Evolutionary conservation across 2,888 invertebrate species (phyloP), one percentile per base, ranked within the genome.

Genomic region (Watsonalla cultraria): DNA sequence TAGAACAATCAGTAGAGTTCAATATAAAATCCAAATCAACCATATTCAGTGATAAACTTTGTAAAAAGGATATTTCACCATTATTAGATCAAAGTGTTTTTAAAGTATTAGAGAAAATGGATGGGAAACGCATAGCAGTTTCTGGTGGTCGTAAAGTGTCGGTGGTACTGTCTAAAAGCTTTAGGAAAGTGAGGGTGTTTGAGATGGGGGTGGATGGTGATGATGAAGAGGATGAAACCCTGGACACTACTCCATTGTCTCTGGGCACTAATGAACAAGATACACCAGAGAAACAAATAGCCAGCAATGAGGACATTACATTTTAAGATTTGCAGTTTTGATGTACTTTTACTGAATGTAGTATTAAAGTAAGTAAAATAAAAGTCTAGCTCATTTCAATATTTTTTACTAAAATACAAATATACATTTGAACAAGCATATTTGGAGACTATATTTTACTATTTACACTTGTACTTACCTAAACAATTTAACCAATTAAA

Each of bases 131-230:
- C 59, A 92, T 98, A 70, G 95, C 97, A 1, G 97, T 98, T 5
- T 97, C 97, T 47, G 97, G 98, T 0, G 93, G 94, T 54, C 82
- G 94, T 57, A 95, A 96, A 85, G 96, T 98, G 7, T 95, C 97
- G 7, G 96, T 97, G 46, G 94, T 98, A 49, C 87, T 98, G 46
- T 95, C 96, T 13, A 95, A 96, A 65, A 96, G 93, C 68, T 90
- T 92, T 53, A 93, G 96, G 56, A 95, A 96, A 79, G 95, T 98
- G 47, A 92, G 96, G 59, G 92, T 98, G 50, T 96, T 96, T 77
- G 97, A 98, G 82, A 97, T 97, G 94, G 98, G 98, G 88, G 95
- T 95, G 0, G 98, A 98, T 74, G 97, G 97, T 33, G 96, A 96
- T 55, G 98, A 98, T 60, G 97, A 97, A 54, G 95, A 95, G 45